Evolutionary conservation across 2,797 vertebrate genomes (phyloP).

Genomic region (Urophycis tenuis): DNA sequence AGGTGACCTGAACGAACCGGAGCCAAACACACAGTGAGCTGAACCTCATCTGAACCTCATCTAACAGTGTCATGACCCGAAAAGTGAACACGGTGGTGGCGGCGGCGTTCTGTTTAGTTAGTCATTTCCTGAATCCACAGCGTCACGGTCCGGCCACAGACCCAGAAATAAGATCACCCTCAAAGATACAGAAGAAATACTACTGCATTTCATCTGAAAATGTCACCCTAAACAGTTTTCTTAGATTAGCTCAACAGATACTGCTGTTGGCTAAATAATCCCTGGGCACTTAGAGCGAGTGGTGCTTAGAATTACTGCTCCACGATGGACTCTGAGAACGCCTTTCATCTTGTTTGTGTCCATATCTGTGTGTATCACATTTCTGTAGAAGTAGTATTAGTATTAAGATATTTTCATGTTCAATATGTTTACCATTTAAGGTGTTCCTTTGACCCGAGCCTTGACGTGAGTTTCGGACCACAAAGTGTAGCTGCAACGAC

Average conservation of each 20-base stretch:
- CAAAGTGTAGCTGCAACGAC: neutral
- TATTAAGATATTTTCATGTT: neutral
- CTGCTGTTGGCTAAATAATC: constrained; percentile 26
- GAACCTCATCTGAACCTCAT: neutral
- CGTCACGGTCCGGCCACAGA: constrained; percentile 36
- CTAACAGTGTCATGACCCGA: neutral
- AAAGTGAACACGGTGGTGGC: too few species aligned
- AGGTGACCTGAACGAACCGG: neutral
- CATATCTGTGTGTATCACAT: neutral
- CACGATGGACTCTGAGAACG: neutral
- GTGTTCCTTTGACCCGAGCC: neutral
- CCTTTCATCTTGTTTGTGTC: neutral
- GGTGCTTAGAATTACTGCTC: neutral
- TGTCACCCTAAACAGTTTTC: neutral
- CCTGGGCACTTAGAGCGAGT: neutral
- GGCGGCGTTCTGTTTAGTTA: constrained; percentile 41
- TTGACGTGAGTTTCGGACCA: neutral
- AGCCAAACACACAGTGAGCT: neutral
- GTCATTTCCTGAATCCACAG: constrained; percentile 35
- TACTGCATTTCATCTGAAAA: neutral
- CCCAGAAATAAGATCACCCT: constrained; percentile 9
- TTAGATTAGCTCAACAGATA: neutral
- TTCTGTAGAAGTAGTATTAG: neutral
- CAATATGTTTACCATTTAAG: too few species aligned
- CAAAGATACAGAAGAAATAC: neutral